These are phyloP conservation scores for Epinephelus awoara DNA, from an alignment of 2,797 vertebrate species.

Conservation along the genomic window DNA sequence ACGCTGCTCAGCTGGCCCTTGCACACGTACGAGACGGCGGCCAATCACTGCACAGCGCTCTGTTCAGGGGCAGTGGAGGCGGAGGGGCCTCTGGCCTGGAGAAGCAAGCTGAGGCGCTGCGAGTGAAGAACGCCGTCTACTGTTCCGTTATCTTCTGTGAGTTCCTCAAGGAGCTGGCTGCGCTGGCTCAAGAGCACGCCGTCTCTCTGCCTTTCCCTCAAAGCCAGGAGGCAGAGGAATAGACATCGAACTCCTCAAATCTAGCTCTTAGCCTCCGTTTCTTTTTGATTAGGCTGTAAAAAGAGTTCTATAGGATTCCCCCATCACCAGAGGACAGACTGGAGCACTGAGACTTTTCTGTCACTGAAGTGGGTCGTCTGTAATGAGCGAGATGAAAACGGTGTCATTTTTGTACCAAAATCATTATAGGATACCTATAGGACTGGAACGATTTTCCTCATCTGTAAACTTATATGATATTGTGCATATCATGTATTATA, in stretches of 20 bases:
- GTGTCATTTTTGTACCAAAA: slow-evolving; percentile 69
- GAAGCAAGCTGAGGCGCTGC: slow-evolving; percentile 92
- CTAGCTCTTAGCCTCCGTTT: slow-evolving; percentile 10
- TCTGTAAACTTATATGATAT: slow-evolving; percentile 70
- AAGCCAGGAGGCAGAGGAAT: slow-evolving; percentile 87
- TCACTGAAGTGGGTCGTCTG: slow-evolving; percentile 25
- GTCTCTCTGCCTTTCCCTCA: slow-evolving; percentile 91
- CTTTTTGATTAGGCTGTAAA: slow-evolving; percentile 28
- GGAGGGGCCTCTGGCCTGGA: slow-evolving; percentile 80
- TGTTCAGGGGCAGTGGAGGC: slow-evolving; percentile 80
- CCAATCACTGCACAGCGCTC: slow-evolving; percentile 88
- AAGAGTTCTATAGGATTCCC: slow-evolving; percentile 9
- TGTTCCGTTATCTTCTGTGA: slow-evolving; percentile 96
- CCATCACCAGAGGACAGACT: slow-evolving; percentile 46
- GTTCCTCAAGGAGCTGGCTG: slow-evolving; percentile 97
- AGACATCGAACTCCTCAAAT: slow-evolving; percentile 43
- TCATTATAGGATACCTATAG: slow-evolving; percentile 48
- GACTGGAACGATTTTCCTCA: slow-evolving; percentile 55
- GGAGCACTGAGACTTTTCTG: slow-evolving; percentile 50
- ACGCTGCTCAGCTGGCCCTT: slow-evolving; percentile 91
- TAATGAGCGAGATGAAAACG: slow-evolving; percentile 1
- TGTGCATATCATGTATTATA: slow-evolving; percentile 86
- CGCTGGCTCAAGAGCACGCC: slow-evolving; percentile 94
- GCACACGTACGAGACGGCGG: slow-evolving; percentile 91
- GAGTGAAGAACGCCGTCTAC: slow-evolving; percentile 96